Evolutionary conservation across 1,140 invertebrate genomes (phyloP), one percentile per base, ranked within the genome.

Genomic region (Leptinotarsa undecemlineata): DNA sequence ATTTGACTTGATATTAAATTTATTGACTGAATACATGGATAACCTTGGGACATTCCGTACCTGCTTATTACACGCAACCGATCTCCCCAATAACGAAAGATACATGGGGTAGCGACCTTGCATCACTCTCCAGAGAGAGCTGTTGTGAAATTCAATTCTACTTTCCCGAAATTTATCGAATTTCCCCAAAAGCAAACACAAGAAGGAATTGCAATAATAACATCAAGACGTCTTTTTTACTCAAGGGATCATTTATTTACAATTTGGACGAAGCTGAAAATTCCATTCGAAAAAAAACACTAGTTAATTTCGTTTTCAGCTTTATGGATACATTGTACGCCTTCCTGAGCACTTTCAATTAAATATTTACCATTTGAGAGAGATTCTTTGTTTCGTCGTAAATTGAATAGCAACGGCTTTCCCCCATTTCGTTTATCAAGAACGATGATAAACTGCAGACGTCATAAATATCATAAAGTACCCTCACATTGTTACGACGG

Each of bases 231-330:
- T 64, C 63, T 33, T 64, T 64, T 64, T 33, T 64, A 11, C 63
- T 64, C 20, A 20, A 26, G 63, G 15, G 20, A 33, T 64, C 63
- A 33, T 64, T 64, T 64, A 64, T 64, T 64, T 64, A 64, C 20
- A 64, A 64, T 64, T 64, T 64, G 63, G 3, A 21, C 63, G 17
- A 21, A 64, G 63, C 63, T 64, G 63, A 64, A 64, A 64, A 64
- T 64, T 64, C 63, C 20, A 33, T 64, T 33, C 15, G 63, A 0
- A 33, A 20, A 13, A 33, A 64, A 64, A 64, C 14, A 64, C 21
- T 64, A 64, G 63, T 64, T 64, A 17, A 64, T 64, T 64, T 64
- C 63, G 26, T 64, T 64, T 64, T 20, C 20, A 64, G 63, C n/a
- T 21, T 33, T 64, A 23, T 64, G 63, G 20, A 64, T 64, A 64